Percentiles rank a stretch among this genome's conserved stretches.
These are phyloP conservation scores for Ancistrus triradiatus DNA, from an alignment of 2,113 vertebrate genomes.

Conservation along the genomic window DNA sequence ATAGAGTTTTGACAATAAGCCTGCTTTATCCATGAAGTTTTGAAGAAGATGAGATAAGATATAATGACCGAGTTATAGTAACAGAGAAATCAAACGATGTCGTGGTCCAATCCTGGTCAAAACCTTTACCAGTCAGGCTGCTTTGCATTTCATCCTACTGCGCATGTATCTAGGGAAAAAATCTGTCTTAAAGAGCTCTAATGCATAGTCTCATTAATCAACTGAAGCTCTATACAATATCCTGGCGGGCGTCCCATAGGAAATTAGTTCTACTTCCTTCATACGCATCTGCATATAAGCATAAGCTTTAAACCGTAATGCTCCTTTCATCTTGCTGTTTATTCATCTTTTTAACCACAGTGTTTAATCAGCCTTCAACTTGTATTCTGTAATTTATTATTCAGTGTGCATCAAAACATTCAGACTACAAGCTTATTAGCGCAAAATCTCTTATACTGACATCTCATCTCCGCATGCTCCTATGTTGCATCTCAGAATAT, in stretches of 20 bases:
- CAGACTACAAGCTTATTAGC: constrained; percentile 23
- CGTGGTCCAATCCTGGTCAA: constrained; percentile 1
- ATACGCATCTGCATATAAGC: neutral
- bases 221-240: constrained; percentile 17
- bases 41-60: too few species aligned
- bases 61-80: too few species aligned
- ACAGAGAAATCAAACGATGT: too few species aligned
- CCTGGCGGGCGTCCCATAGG: constrained; percentile 7
- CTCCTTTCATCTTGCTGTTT: constrained; percentile 27
- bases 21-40: too few species aligned
- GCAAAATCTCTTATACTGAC: neutral
- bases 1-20: neutral
- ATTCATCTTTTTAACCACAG: constrained; percentile 21
- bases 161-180: too few species aligned
- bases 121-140: constrained; percentile 8
- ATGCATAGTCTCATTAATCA: constrained; percentile 20
- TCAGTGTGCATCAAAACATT: constrained; percentile 21
- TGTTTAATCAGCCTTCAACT: constrained; percentile 26
- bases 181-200: constrained; percentile 11
- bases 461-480: neutral
- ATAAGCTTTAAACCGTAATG: constrained; percentile 11
- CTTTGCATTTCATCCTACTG: constrained; percentile 28
- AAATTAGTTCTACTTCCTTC: constrained; percentile 23
- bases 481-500: too few species aligned
- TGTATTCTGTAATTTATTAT: constrained; percentile 35